phyloP scores from a whole-genome alignment of 2,113 vertebrate species.

The Tricholaema leucomelas region DNA sequence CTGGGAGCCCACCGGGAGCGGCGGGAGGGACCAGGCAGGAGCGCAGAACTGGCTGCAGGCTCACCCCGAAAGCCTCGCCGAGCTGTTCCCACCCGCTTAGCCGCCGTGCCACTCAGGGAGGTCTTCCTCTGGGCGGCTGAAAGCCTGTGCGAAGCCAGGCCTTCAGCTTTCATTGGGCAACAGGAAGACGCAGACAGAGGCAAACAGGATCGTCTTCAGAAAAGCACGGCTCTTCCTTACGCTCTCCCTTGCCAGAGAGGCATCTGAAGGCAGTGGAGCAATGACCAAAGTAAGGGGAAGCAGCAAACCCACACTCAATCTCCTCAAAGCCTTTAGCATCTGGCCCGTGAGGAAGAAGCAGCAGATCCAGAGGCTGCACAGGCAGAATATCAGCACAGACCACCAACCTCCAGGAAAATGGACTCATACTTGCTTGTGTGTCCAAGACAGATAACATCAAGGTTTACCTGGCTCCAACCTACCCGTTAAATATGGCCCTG shows the following conservation, averaged over 20 bases:
- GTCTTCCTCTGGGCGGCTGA: not conserved
- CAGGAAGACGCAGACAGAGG: not conserved
- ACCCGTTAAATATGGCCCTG: not conserved
- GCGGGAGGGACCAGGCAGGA: not conserved
- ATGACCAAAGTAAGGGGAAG: not conserved
- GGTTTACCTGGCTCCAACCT: not conserved
- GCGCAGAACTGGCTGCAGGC: not conserved
- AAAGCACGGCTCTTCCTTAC: too few species aligned
- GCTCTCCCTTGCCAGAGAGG: not conserved
- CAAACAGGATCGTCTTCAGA: not conserved
- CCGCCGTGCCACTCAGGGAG: not conserved
- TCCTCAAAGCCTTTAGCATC: not conserved
- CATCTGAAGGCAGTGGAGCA: not conserved
- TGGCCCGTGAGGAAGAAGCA: not conserved
- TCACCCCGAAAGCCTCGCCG: too few species aligned
- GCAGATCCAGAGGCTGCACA: not conserved
- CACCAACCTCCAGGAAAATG: not conserved
- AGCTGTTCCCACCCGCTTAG: not conserved
- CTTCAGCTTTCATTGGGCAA: accelerated
- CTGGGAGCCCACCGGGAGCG: not conserved
- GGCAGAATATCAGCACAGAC: too few species aligned
- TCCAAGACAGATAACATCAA: not conserved
- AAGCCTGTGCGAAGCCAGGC: not conserved
- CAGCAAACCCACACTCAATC: not conserved
- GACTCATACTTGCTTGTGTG: not conserved